phyloP scores from a whole-genome alignment of 2,113 vertebrate species.

The Rhea americana region DNA sequence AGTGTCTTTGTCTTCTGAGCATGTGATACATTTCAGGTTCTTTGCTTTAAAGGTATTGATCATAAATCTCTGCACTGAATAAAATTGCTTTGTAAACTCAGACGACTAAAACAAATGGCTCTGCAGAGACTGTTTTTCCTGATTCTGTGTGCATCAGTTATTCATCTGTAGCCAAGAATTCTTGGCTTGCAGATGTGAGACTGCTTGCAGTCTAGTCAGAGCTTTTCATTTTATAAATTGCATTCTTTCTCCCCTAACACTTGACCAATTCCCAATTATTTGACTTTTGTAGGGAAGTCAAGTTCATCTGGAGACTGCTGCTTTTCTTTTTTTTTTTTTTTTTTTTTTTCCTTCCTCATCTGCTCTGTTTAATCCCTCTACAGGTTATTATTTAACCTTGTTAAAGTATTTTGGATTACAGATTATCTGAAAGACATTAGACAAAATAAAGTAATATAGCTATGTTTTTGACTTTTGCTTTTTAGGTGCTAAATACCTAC shows the following conservation, averaged over 20 bases:
- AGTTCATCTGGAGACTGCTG: background rate
- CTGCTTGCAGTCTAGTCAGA: background rate
- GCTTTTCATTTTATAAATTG: slow-evolving; percentile 13
- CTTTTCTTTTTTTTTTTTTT: background rate
- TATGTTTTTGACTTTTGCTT: background rate
- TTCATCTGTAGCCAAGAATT: slow-evolving; percentile 4
- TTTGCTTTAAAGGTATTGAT: background rate
- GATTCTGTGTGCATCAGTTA: background rate
- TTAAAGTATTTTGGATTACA: slow-evolving; percentile 4
- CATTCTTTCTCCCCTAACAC: background rate
- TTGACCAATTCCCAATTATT: slow-evolving; percentile 12
- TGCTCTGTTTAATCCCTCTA: background rate
- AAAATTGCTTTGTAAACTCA: background rate
- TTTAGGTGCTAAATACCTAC: background rate
- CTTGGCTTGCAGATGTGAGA: background rate
- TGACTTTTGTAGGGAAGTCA: slow-evolving; percentile 2
- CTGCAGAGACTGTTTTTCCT: background rate
- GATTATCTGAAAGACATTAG: background rate
- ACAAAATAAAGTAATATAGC: background rate
- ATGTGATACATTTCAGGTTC: background rate
- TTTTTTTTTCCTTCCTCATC: background rate
- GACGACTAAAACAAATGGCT: background rate
- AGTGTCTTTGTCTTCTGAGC: background rate
- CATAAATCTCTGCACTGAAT: background rate
- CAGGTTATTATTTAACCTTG: slow-evolving; percentile 49